Evolutionary conservation across 1,140 invertebrate species (phyloP), one percentile per base, ranked within the genome.

Genomic region (Neodiprion fabricii): DNA sequence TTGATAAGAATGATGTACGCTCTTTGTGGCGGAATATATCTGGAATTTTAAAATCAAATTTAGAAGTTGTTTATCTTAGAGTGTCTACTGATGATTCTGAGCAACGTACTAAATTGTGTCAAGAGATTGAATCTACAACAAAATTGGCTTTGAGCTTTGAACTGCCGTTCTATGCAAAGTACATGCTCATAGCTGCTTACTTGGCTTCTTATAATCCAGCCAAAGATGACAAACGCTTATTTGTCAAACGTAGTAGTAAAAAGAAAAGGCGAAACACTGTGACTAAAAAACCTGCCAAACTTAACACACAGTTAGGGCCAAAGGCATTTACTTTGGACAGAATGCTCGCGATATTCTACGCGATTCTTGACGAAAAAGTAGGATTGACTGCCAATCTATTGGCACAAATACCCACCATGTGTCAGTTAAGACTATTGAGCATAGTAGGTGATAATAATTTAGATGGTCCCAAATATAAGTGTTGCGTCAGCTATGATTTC

Each of bases 261-360:
- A 89, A 92, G 84, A 85, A 89, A 78, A 91, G 91, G 81, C 80
- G 75, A 67, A 72, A 49, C 49, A 80, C 76, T 74, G 86, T 76
- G 70, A 83, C 82, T 68, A 89, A 86, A 75, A 88, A 81, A 72
- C 74, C 66, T 9, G 69, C n/a, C 5, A 74, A 91, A 84, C 79
- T 91, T 70, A 91, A 88, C 70, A 90, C 87, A n/a, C 89, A 90
- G 12, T 85, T 93, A 11, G 95, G 95, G 0, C 96, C 96, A 0
- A 95, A 95, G 85, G 88, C 91, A 0, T 98, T 98, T 82, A 92
- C 92, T 1, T 88, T 98, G 17, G 94, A 97, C 83, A 90, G 97
- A 72, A 88, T 98, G 80, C 85, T 98, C 70, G 95, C 96, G 4
- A 98, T 98, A 79, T 98, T 98, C 87, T 97, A 96, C 88, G 93